phyloP scores from a whole-genome alignment of 2,888 invertebrate species.

The Bhutanitis thaidina region DNA sequence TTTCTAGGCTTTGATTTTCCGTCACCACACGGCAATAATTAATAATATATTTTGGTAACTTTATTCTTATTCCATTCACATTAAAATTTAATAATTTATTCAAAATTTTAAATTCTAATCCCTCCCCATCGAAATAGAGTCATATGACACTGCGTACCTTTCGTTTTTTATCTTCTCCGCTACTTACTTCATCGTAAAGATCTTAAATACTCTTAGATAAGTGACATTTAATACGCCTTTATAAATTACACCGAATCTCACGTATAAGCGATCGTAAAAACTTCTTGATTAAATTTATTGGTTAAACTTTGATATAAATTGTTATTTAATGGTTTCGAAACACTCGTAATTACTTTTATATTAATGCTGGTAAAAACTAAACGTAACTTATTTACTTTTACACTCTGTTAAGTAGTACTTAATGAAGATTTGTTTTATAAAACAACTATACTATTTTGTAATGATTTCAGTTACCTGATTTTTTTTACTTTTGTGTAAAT shows the following conservation, averaged over 20 bases:
- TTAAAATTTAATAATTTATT: too few relatives aligned
- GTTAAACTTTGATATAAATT: conserved; percentile 17
- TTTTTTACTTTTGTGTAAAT: too few relatives aligned
- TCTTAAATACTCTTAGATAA: conserved; percentile 43
- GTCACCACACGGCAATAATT: too few relatives aligned
- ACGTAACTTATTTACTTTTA: too few relatives aligned
- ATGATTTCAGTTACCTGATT: too few relatives aligned
- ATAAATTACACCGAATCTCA: conserved; percentile 34
- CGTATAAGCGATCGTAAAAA: conserved; percentile 34
- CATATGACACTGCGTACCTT: conserved; percentile 44
- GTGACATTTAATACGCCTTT: conserved; percentile 53
- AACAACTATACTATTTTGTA: too few relatives aligned
- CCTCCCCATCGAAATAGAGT: conserved; percentile 22
- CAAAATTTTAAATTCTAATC: too few relatives aligned
- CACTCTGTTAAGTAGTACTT: too few relatives aligned
- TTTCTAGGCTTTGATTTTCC: too few relatives aligned
- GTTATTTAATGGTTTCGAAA: conserved; percentile 14
- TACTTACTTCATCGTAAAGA: conserved; percentile 41
- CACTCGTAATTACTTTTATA: conserved; percentile 8
- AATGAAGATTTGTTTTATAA: too few relatives aligned
- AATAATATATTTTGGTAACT: too few relatives aligned
- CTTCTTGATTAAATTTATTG: conserved; percentile 28
- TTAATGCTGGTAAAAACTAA: not conserved
- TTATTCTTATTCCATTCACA: too few relatives aligned
- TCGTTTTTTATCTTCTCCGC: conserved; percentile 38